Evolutionary conservation across 2,888 invertebrate species (phyloP), one percentile per base, ranked within the genome.

Genomic region (Sinodicranocentrus sp.): DNA sequence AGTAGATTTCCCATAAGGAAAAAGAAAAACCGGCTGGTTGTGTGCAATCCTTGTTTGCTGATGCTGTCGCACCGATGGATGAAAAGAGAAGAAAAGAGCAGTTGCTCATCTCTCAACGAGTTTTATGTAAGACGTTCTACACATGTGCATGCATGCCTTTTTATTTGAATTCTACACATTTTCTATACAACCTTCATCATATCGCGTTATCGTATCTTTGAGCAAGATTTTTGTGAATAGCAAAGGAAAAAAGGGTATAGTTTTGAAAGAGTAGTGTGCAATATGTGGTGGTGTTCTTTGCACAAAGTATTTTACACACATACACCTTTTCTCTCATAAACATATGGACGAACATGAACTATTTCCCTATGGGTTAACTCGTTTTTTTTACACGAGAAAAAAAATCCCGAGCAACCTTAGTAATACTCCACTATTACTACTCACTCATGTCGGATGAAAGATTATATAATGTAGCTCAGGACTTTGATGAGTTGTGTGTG

Each of bases 401-500:
- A n/a, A n/a, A n/a, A n/a, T n/a, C n/a, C n/a, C n/a, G n/a, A n/a
- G n/a, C n/a, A n/a, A n/a, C n/a, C n/a, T n/a, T 13, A 15, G 73
- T 63, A 63, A 39, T 65, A 25, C 48, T n/a, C 13, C 15, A 23
- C 75, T 75, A 73, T 73, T 73, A 75, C 75, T 75, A 75, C 61
- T 63, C 75, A 65, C 65, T 75, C 75, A 75, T 75, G 75, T 65
- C 75, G 26, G 75, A 75, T 75, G 75, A 75, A 63, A 75, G 75
- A 75, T 75, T 75, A 63, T 75, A 75, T 75, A 75, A 33, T 52
- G 23, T 21, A 52, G 33, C 13, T 43, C 61, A 65, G 48, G 75
- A 75, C 75, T 75, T 75, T 75, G 75, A 75, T 75, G 75, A 75
- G 75, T 75, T 75, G 75, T 65, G 75, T 73, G 73, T 73, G 73